These are phyloP conservation scores for Physeter macrocephalus DNA, from an alignment of 2,113 vertebrate species.

Conservation along the genomic window DNA sequence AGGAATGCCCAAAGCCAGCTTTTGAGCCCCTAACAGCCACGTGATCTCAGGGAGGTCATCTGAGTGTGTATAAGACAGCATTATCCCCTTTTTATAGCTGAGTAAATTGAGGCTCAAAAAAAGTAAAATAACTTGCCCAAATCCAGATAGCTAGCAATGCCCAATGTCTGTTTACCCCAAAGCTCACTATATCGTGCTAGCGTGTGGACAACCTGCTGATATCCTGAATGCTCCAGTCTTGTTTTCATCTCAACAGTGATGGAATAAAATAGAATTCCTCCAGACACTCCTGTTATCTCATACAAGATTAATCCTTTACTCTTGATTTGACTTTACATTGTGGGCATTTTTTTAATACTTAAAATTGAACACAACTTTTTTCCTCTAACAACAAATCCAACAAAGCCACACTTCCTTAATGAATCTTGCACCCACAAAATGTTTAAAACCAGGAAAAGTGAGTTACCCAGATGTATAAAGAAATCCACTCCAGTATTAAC, in stretches of 20 bases:
- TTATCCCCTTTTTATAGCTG: not conserved
- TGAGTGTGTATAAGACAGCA: not conserved
- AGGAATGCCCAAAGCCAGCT: not conserved
- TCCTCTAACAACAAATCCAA: constrained; percentile 53
- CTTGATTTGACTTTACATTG: not conserved
- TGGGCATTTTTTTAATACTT: not conserved
- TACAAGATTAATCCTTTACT: not conserved
- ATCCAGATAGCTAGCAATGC: not conserved
- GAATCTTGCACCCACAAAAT: constrained; percentile 39
- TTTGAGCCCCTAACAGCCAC: not conserved
- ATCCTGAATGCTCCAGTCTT: not conserved
- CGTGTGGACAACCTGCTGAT: not conserved
- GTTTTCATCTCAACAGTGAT: not conserved
- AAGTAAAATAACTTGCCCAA: not conserved
- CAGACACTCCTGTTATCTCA: not conserved
- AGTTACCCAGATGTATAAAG: not conserved
- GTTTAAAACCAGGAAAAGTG: constrained; percentile 24
- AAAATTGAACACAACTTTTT: not conserved
- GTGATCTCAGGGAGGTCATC: not conserved
- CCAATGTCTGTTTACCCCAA: not conserved
- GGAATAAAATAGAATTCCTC: not conserved
- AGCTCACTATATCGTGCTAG: not conserved
- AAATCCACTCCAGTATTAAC: not conserved
- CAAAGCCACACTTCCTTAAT: constrained; percentile 47
- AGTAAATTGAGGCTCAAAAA: not conserved